A percentile compares a stretch with the other conserved stretches of the same genome.
Conservation (phyloP, 2,888 invertebrate species). For the Cryptus viduatorius region DNA sequence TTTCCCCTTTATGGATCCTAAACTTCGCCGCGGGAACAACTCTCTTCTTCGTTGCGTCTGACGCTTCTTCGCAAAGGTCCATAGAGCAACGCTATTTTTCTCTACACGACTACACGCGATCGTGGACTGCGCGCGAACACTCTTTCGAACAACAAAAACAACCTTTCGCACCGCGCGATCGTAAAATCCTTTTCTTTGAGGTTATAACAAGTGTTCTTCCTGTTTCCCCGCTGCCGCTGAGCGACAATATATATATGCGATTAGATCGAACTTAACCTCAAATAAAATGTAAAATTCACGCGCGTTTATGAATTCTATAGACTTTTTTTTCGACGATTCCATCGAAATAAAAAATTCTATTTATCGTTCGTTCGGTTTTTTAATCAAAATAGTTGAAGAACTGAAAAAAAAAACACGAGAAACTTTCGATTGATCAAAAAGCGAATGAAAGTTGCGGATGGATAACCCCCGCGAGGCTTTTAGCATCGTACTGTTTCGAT, state of each 20-base stretch:
- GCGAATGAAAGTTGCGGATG: background rate
- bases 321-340: background rate
- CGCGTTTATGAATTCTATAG: background rate
- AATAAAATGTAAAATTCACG: background rate
- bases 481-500: slow-evolving; percentile 1
- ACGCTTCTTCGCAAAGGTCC: background rate
- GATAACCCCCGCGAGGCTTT: background rate
- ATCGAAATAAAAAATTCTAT: background rate
- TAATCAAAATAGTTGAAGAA: background rate
- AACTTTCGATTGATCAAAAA: slow-evolving; percentile 52
- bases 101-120: slow-evolving; percentile 57
- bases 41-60: slow-evolving; percentile 1
- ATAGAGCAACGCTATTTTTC: slow-evolving; percentile 19
- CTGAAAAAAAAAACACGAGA: slow-evolving; percentile 22
- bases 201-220: slow-evolving; percentile 39
- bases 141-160: slow-evolving; percentile 50
- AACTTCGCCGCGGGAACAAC: slow-evolving; percentile 29
- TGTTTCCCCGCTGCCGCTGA: background rate
- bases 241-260: background rate
- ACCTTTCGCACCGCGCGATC: slow-evolving; percentile 24
- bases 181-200: slow-evolving; percentile 66
- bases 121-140: slow-evolving; percentile 60
- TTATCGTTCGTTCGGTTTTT: too few species aligned
- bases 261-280: background rate
- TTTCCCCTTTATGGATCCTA: slow-evolving; percentile 30